Base-by-base conservation (phyloP, 2,888 invertebrate species). In the Elmis aenea region DNA sequence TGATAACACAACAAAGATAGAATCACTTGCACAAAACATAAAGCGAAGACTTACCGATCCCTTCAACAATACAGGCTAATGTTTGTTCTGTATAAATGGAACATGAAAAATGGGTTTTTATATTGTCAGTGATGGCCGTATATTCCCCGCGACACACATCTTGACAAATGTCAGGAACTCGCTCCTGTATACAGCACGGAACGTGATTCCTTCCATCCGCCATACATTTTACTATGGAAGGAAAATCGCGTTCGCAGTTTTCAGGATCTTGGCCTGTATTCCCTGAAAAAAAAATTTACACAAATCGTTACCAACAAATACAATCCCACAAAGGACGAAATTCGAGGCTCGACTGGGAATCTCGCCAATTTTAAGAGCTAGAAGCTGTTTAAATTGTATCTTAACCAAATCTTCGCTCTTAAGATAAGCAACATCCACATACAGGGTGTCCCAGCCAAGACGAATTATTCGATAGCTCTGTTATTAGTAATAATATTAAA, bases 101-200 rank as follows among this genome's bases (percentile, higher is more conserved):
- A 60, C 89, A 89, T 2, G 86, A 86, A 62, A 88, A 86, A 55
- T 89, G 85, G 0, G 87, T 86, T 64, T 84, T 83, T 39, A 89
- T 81, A 55, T 83, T 83, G 60, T 88, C 86, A 0, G 86, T 86
- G 42, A 87, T 87, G 1, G 85, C 80, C 0, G 86, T 86, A 66
- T 88, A 89, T 62, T 88, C 86, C 13, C 89, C 89, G 1, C 85
- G 72, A 59, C 89, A 89, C 46, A 89, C 85, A 49, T 88, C 87
- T 58, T 86, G 87, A 59, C 89, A 89, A 50, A 88, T 79, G 62
- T 87, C 86, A 0, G 89, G 89, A 11, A 89, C 84, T 36, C 80
- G 75, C 60, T 87, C 86, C 48, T 81, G 80, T 12, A 84, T 79
- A 61, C 89, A 89, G 64, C 89, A 89, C 0, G 88, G 88, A 14